These are phyloP conservation scores for Typhlomys cinereus DNA, from an alignment of 2,113 vertebrate species.

Conservation along the genomic window DNA sequence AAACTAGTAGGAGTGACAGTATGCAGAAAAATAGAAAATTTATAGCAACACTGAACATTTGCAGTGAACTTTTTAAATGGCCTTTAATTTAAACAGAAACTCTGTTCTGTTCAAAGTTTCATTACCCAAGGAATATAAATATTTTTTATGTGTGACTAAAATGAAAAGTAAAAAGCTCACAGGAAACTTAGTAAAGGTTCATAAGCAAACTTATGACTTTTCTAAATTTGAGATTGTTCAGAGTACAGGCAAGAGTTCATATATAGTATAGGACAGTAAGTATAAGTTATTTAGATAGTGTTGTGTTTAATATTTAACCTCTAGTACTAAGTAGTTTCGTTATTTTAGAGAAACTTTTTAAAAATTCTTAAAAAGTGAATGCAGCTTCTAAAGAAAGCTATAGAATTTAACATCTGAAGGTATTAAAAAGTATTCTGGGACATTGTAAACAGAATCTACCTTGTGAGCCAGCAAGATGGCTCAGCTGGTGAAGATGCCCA, in stretches of 20 bases:
- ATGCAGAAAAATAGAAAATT: slow-evolving; percentile 11
- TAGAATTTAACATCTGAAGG: slow-evolving; percentile 37
- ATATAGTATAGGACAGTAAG: neutral
- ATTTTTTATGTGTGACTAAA: slow-evolving; percentile 42
- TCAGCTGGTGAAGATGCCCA: too few relatives aligned
- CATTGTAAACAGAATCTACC: slow-evolving; percentile 18
- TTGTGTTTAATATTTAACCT: slow-evolving; percentile 41
- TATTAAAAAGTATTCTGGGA: slow-evolving; percentile 36
- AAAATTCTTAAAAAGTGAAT: slow-evolving; percentile 50
- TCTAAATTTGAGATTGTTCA: slow-evolving; percentile 45
- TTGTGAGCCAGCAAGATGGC: too few relatives aligned
- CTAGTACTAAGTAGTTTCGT: neutral
- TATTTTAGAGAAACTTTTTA: slow-evolving; percentile 44
- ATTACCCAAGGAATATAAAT: slow-evolving; percentile 27
- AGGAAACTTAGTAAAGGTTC: slow-evolving; percentile 25
- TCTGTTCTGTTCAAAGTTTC: slow-evolving; percentile 7
- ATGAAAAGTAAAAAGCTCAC: slow-evolving; percentile 21
- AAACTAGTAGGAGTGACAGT: neutral
- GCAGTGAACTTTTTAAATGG: slow-evolving; percentile 39
- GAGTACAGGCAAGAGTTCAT: neutral
- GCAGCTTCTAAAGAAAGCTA: slow-evolving; percentile 31
- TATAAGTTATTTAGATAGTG: neutral
- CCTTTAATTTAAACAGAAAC: slow-evolving; percentile 32
- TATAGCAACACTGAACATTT: too few relatives aligned
- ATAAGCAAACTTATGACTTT: slow-evolving; percentile 13